Percentiles rank a stretch among this genome's conserved stretches.
phyloP scores from a whole-genome alignment of 2,797 vertebrate species.

The Zenarchopterus dispar region DNA sequence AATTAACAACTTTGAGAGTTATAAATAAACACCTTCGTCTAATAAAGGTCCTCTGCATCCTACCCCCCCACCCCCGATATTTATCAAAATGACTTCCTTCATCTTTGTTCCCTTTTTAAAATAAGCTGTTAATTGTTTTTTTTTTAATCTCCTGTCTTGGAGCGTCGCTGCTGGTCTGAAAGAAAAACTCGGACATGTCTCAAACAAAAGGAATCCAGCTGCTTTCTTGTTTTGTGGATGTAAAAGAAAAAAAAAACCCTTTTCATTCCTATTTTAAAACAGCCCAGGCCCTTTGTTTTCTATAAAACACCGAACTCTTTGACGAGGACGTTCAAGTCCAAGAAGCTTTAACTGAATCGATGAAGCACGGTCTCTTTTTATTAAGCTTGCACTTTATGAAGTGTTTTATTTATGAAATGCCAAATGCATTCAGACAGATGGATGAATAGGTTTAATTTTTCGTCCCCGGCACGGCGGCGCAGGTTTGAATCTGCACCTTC shows the following conservation, averaged over 20 bases:
- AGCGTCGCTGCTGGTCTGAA: no score
- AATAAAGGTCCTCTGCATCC: no score
- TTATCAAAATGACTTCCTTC: background rate
- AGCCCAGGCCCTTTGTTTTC: background rate
- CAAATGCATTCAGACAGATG: slow-evolving; percentile 48
- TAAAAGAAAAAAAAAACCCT: background rate
- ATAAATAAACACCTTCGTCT: no score
- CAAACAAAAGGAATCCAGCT: no score
- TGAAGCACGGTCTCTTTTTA: slow-evolving; percentile 34
- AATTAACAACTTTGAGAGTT: no score
- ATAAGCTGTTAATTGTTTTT: no score
- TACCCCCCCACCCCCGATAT: no score
- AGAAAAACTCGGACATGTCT: no score
- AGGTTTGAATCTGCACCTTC: slow-evolving; percentile 25
- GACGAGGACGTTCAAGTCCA: slow-evolving; percentile 22
- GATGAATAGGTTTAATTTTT: slow-evolving; percentile 55
- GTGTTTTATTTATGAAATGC: slow-evolving; percentile 56
- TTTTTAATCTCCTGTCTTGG: no score
- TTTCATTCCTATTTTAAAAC: background rate
- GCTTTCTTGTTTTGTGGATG: no score
- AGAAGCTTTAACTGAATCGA: slow-evolving; percentile 35
- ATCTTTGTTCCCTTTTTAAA: no score
- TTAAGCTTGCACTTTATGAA: slow-evolving; percentile 51
- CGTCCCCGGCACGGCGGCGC: background rate
- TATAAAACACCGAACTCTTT: slow-evolving; percentile 12